phyloP scores from a whole-genome alignment of 2,797 vertebrate genomes.

The Sternarchorhynchus goeldii region DNA sequence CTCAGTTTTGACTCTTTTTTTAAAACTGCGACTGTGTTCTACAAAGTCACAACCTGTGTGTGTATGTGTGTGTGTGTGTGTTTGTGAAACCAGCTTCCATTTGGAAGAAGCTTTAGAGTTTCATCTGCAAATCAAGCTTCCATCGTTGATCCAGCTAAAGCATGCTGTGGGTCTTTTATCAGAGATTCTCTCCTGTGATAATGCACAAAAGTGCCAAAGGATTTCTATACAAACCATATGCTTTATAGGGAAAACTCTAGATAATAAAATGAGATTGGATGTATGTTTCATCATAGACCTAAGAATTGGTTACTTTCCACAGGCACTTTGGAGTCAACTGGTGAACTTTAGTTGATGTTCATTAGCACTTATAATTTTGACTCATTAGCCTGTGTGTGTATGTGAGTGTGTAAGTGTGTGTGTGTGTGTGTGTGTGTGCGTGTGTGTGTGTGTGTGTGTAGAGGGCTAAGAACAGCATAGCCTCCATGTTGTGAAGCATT shows the following conservation, averaged over 20 bases:
- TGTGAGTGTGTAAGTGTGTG: no score
- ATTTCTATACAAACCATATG: constrained; percentile 43
- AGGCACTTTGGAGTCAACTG: background rate
- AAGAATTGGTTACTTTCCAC: background rate
- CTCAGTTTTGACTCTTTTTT: no score
- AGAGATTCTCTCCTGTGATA: constrained; percentile 35
- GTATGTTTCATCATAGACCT: constrained; percentile 28
- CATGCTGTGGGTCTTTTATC: constrained; percentile 19
- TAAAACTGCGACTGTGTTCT: no score
- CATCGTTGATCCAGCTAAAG: constrained; percentile 7
- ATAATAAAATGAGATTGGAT: constrained; percentile 36
- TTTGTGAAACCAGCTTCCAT: background rate
- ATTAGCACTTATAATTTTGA: background rate
- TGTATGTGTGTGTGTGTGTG: background rate
- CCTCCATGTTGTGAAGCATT: constrained; percentile 12
- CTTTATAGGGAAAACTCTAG: constrained; percentile 32
- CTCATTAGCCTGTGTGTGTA: no score
- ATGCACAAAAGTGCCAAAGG: constrained; percentile 18
- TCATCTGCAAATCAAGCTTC: background rate
- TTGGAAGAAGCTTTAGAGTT: background rate
- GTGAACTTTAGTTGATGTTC: constrained; percentile 14
- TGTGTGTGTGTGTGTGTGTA: background rate
- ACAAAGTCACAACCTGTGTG: no score
- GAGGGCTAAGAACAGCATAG: constrained; percentile 7
- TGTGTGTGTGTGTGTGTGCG: background rate